Evolutionary conservation across 2,888 invertebrate genomes (phyloP), one percentile per base, ranked within the genome.

Genomic region (Idaea biselata): DNA sequence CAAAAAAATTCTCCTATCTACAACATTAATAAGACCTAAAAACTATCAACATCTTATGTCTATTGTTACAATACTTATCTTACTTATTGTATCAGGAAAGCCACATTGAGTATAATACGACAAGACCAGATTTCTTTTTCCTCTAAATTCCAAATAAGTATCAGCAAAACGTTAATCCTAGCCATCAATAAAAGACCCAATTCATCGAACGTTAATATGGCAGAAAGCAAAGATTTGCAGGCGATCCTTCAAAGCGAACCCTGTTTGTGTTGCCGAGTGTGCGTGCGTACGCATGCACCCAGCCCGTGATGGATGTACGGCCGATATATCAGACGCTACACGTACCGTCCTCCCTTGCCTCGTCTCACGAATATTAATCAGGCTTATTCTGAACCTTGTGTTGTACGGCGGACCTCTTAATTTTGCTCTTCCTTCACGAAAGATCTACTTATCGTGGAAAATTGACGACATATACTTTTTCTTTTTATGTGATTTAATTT

Each of bases 341-440:
- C 74, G 69, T 68, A 68, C 70, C 63, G 73, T 71, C 59, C 69
- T 73, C 74, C 74, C 72, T 69, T 69, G 75, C 76, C 76, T 79
- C 81, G 80, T 82, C 78, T 79, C 76, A 73, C 77, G 78, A 81
- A 82, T 84, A 84, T 84, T 83, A 83, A 83, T 83, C 82, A 81
- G 79, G 70, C 79, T 75, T 77, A 72, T 79, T 79, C 78, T 66
- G 67, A 74, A 70, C 73, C 72, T 72, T 76, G 72, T 76, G 75
- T 71, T 70, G 73, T 73, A 76, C 71, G 72, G 62, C 69, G 73
- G 73, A 77, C 76, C 79, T 81, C 76, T 78, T 79, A 73, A 79
- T 82, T 80, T 79, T 74, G 61, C 67, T 62, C 61, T 62, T 17
- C 55, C 71, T 76, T 74, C 75, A 77, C 76, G 74, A 77, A 74